These are phyloP conservation scores for Lamellibrachia columna DNA, from an alignment of 2,888 invertebrate species.

Conservation along the genomic window DNA sequence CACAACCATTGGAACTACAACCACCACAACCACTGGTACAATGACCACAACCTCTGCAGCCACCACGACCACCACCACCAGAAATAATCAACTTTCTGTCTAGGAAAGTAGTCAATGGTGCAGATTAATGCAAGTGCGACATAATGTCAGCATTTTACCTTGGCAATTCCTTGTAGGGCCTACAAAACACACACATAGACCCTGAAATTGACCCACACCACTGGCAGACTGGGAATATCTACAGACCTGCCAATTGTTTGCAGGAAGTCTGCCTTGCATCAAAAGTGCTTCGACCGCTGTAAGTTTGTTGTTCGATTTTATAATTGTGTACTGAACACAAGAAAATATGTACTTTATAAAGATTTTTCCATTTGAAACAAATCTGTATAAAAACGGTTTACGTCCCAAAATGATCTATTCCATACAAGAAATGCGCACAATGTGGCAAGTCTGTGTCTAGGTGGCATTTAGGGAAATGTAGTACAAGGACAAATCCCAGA, in stretches of 20 bases:
- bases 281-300: too few relatives aligned
- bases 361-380: too few relatives aligned
- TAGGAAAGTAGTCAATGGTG: background rate
- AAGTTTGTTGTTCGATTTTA: too few relatives aligned
- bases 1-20: background rate
- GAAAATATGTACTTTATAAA: too few relatives aligned
- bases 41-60: background rate
- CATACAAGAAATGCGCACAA: too few relatives aligned
- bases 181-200: constrained; percentile 26
- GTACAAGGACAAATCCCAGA: background rate
- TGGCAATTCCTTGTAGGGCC: constrained; percentile 36
- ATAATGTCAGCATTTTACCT: constrained; percentile 28
- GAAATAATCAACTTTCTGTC: background rate
- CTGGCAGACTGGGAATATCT: background rate
- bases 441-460: too few relatives aligned
- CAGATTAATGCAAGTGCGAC: constrained; percentile 5
- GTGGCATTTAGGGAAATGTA: background rate
- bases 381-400: too few relatives aligned
- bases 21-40: background rate
- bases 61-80: background rate
- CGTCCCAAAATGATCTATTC: too few relatives aligned
- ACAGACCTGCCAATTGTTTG: too few relatives aligned
- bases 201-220: background rate
- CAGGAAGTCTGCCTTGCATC: too few relatives aligned
- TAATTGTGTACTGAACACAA: too few relatives aligned